Base-by-base conservation (phyloP, 2,113 vertebrate genomes). In the Ramphastos sulfuratus region DNA sequence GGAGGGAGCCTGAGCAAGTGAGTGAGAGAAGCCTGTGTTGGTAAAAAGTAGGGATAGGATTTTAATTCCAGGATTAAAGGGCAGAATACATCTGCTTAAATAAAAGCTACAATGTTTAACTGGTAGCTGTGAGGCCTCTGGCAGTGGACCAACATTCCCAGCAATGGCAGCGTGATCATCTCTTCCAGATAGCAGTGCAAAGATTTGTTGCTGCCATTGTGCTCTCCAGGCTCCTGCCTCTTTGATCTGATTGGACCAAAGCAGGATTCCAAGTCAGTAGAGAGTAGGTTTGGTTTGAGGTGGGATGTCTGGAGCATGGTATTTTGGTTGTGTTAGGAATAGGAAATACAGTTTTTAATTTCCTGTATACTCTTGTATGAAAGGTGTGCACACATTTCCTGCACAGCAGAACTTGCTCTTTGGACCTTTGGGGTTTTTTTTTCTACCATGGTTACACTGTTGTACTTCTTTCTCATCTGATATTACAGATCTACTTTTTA, bases 311-410 rank as follows among this genome's bases (percentile, higher is more conserved):
- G 54, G 30, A 59, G n/a, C 2, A 0, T 1, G 5, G 12, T 13
- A 28, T 50, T 19, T 31, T 39, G 15, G 19, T 54, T 63, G 28
- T 13, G 8, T 56, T 72, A 72, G 76, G 64, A 88, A 67, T 28
- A n/a, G 42, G 42, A 79, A 85, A 28, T 6, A 30, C 0, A 2
- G 8, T 46, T 82, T 78, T 19, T 21, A 33, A 15, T 89, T 78
- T 55, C 39, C 31, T 66, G 12, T 0, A 0, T 37, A 1, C 18
- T 48, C 35, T 18, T 63, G 67, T 23, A n/a, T 0, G 4, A 44
- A 50, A 60, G 67, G 15, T 55, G 60, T 52, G 46, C 50, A 21
- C 12, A 2, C 5, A 0, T 28, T 66, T 52, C 39, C 42, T 90
- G 59, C 48, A 8, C 18, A 30, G 31, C 20, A 44, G 39, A 48